Evolutionary conservation across 2,888 invertebrate genomes (phyloP), one percentile per base, ranked within the genome.

Genomic region (Pheosia tremula): DNA sequence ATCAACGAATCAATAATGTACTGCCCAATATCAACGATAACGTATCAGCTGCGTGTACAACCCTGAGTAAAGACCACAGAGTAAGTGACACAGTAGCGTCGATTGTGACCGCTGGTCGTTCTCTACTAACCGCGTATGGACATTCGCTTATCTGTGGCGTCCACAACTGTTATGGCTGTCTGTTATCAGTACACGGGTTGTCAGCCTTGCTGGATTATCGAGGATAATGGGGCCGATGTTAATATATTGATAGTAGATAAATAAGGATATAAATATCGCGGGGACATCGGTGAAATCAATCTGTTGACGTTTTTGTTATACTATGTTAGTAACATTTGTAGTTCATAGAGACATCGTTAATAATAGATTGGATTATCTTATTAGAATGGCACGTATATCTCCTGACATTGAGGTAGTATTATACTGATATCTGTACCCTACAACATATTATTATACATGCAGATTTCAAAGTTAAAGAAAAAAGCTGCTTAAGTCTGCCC

Each of bases 1-100:
- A 92, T 93, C 92, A 83, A 64, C 74, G 78, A 90, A 92, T 92
- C 92, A 91, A 92, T 93, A 93, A 88, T 83, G 83, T 84, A 77
- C 84, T 82, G 85, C 83, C 86, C 82, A 86, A 87, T 88, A 85
- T 80, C 77, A 78, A 76, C 78, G 77, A 84, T 83, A 89, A 85
- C 80, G 63, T 85, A 86, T 85, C 85, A 82, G 79, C 76, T 80
- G 79, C 69, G 68, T 62, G 63, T 77, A 71, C 79, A 81, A 71
- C 79, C 78, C 77, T 83, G 84, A 80, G 85, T 77, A 84, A 82
- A 78, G 81, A 80, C 75, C 84, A 84, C 81, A 86, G 87, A 73
- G 75, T 77, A 84, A 71, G 74, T 75, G 68, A 71, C 75, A 83
- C 81, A 76, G 80, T 78, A 81, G 81, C 72, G 45, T 65, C 60